Evolutionary conservation across 2,797 vertebrate species (phyloP).

Genomic region (Mycteria americana): DNA sequence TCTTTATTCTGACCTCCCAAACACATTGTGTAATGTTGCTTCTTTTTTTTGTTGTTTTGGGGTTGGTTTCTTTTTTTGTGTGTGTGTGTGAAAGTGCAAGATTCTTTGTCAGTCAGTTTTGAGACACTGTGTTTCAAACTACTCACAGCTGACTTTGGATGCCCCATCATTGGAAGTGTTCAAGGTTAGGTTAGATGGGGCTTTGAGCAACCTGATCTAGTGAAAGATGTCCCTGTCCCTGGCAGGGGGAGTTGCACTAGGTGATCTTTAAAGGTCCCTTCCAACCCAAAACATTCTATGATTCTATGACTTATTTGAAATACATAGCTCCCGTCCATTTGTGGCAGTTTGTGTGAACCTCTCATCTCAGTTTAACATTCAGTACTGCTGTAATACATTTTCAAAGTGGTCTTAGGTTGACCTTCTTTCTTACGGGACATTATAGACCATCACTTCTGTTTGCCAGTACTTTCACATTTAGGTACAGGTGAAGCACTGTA

Average conservation of each 20-base stretch:
- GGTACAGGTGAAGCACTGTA: not conserved
- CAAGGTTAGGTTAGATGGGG: not conserved
- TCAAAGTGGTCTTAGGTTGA: not conserved
- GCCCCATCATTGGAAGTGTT: not conserved
- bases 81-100: not conserved
- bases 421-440: not conserved
- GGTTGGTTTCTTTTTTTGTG: not conserved
- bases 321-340: not conserved
- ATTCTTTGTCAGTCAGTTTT: not conserved
- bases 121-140: not conserved
- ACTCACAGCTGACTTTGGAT: not conserved
- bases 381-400: not conserved
- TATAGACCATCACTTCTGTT: not conserved
- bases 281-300: not conserved
- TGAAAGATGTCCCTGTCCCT: not conserved
- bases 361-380: not conserved
- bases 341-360: not conserved
- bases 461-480: not conserved
- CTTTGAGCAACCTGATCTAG: not conserved
- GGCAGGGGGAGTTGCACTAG: not conserved
- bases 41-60: not conserved
- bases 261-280: not conserved
- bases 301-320: not conserved
- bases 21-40: accelerated
- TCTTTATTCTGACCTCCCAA: not conserved